Conservation (phyloP, 2,113 vertebrate genomes). For the Podarcis cretensis region DNA sequence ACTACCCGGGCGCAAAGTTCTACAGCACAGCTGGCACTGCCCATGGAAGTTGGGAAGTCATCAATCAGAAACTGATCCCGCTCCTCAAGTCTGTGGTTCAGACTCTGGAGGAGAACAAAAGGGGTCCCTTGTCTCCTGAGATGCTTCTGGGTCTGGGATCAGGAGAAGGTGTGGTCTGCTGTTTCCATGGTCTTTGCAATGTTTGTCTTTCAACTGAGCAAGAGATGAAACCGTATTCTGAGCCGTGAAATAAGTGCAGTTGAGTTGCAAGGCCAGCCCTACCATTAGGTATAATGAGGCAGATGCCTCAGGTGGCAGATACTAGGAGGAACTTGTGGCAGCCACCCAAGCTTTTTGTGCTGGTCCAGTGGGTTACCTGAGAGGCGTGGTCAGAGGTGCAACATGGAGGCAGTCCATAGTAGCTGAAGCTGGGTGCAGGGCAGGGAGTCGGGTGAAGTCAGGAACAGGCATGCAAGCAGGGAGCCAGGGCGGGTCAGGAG, state of each 20-base stretch:
- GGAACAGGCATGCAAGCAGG: too few species aligned
- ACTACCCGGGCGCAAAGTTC: slow-evolving; percentile 71
- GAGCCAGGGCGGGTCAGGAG: too few species aligned
- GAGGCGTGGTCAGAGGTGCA: too few species aligned
- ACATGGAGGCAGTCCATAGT: too few species aligned
- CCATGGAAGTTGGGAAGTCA: slow-evolving; percentile 25
- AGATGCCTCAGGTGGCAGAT: not conserved
- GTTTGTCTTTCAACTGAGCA: not conserved
- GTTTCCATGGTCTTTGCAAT: not conserved
- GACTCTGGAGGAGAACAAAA: slow-evolving; percentile 71
- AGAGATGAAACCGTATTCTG: not conserved
- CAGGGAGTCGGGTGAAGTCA: too few species aligned
- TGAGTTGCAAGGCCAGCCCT: not conserved
- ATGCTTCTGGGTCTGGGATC: not conserved
- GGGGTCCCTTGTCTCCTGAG: not conserved
- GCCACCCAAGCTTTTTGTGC: too few species aligned
- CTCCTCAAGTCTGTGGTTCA: slow-evolving; percentile 77
- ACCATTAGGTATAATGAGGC: not conserved
- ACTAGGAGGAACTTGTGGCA: too few species aligned
- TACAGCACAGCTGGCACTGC: slow-evolving; percentile 21
- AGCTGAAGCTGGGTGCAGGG: too few species aligned
- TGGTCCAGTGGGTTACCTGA: too few species aligned
- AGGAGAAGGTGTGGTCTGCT: not conserved
- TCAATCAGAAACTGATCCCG: slow-evolving; percentile 78
- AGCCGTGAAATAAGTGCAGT: not conserved